Evolutionary conservation across 1,140 invertebrate genomes (phyloP), one percentile per base, ranked within the genome.

Genomic region (Camponotus vicinus): DNA sequence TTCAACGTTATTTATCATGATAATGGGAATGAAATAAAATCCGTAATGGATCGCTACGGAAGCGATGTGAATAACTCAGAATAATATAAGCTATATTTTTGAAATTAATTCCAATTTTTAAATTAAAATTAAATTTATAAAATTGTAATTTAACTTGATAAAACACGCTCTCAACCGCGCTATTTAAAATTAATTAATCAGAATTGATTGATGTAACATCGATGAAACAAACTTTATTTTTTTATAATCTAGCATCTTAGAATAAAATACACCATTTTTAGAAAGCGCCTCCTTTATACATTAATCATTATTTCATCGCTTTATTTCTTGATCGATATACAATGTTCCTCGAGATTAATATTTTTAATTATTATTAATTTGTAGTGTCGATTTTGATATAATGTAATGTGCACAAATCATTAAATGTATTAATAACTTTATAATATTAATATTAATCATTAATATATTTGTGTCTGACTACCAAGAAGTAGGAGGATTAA

Each of bases 21-120:
- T 73, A 73, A 83, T 75, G 37, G 79, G 40, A 45, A 61, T 73
- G 69, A 40, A 32, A 70, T 70, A 80, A 80, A 80, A 80, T 70
- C 37, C 37, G 1, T 8, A 3, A 7, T 21, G 27, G 7, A 59
- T 77, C 37, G 40, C 8, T 3, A 27, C 15, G 4, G 21, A 8
- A 40, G 18, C 63, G 49, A 32, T 21, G 34, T 11, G 40, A 61
- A 75, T 73, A 49, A 83, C 64, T 80, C 69, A 61, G 79, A 32
- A 61, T 49, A 32, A 34, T 66, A 55, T 70, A n/a, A 80, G 52
- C 34, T 80, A 15, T 37, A 34, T 75, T 75, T 75, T 75, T n/a
- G 27, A 61, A 45, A 63, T 49, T 21, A 61, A 73, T 61, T 75
- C 37, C 27, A 9, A 27, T 75, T 40, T 49, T 8, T 2, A 34